Conservation (phyloP, 1,140 invertebrate genomes). For the Oreohelix idahoensis region DNA sequence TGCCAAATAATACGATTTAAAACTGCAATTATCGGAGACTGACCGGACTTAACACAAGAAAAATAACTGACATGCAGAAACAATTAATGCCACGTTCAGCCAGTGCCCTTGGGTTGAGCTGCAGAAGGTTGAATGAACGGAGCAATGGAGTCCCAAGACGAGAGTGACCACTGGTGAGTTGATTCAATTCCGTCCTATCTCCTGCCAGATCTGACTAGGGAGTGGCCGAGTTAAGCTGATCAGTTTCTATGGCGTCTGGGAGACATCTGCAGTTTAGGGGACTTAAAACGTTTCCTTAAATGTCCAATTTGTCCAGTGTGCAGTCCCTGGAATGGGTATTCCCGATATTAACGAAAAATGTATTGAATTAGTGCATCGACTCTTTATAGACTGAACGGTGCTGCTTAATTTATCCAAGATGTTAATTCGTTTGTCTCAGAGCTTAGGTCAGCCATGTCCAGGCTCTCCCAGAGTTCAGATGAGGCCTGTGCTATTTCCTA, state of each 20-base stretch:
- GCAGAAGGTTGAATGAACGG: background rate
- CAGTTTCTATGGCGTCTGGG: background rate
- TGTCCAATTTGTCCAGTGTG: background rate
- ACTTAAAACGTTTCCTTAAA: background rate
- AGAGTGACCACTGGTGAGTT: constrained; percentile 11
- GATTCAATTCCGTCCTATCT: background rate
- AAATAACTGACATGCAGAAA: too few species aligned
- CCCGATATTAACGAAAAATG: too few species aligned
- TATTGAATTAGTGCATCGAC: too few species aligned
- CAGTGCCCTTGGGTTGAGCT: background rate
- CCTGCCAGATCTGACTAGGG: background rate
- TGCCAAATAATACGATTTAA: too few species aligned
- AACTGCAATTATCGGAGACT: too few species aligned
- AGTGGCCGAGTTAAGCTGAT: background rate
- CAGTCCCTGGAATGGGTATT: too few species aligned
- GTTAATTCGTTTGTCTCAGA: too few species aligned
- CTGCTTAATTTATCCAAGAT: too few species aligned
- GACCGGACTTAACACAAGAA: background rate
- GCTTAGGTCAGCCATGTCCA: too few species aligned
- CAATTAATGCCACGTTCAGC: background rate
- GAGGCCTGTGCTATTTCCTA: too few species aligned
- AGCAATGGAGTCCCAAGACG: background rate
- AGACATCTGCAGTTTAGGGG: background rate
- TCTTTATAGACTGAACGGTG: too few species aligned
- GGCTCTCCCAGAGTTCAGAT: too few species aligned